phyloP scores from a whole-genome alignment of 2,888 invertebrate species.

The Tryphoninae sp. region DNA sequence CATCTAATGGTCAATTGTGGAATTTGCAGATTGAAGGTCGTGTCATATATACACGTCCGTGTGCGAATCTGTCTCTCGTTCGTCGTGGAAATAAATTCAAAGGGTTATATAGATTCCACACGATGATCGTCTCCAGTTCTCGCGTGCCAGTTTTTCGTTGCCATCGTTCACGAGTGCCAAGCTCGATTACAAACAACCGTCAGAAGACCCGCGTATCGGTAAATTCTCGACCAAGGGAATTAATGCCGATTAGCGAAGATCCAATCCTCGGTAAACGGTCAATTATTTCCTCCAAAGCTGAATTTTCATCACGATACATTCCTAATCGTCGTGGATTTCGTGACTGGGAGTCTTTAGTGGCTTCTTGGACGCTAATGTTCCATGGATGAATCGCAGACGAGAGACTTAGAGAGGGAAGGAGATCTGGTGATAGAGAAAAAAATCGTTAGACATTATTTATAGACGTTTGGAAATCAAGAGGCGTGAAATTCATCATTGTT shows the following conservation, averaged over 20 bases:
- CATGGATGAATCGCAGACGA: background rate
- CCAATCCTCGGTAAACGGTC: slow-evolving; percentile 7
- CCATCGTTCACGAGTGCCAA: slow-evolving; percentile 13
- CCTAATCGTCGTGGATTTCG: background rate
- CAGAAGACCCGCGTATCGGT: background rate
- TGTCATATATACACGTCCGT: slow-evolving; percentile 23
- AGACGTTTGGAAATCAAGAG: background rate
- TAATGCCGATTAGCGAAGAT: background rate
- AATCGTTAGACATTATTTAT: background rate
- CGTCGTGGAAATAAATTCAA: slow-evolving; percentile 58
- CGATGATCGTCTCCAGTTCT: slow-evolving; percentile 51
- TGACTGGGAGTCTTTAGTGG: background rate
- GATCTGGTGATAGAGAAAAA: background rate
- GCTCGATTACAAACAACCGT: background rate
- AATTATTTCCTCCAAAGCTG: background rate
- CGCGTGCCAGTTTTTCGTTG: slow-evolving; percentile 61
- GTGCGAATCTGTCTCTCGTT: slow-evolving; percentile 36
- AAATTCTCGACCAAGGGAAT: background rate
- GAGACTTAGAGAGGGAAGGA: too few species aligned
- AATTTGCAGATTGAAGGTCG: slow-evolving; percentile 67
- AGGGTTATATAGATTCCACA: slow-evolving; percentile 58
- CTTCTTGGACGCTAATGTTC: background rate
- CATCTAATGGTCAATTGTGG: slow-evolving; percentile 66
- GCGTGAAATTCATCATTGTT: background rate
- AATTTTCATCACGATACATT: background rate